Conservation (phyloP, 23 tunicate species). For the Styela plicata region DNA sequence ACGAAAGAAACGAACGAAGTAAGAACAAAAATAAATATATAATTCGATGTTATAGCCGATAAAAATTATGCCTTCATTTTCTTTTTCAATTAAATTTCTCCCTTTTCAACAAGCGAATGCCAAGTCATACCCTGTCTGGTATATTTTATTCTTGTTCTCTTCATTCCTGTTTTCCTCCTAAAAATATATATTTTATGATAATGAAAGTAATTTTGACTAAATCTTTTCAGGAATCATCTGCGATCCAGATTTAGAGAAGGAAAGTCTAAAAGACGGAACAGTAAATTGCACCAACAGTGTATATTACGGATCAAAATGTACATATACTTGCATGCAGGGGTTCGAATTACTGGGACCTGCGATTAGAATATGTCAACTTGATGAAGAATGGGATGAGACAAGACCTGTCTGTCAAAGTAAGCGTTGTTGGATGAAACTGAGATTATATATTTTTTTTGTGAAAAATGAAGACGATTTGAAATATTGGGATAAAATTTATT, state of each 20-base stretch:
- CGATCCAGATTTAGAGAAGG: slow-evolving; percentile 8
- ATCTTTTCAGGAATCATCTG: slow-evolving; percentile 37
- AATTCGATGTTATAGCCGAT: no score
- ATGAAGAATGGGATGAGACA: slow-evolving; percentile 34
- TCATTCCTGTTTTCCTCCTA: no score
- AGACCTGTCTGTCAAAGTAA: slow-evolving; percentile 55
- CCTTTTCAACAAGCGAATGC: no score
- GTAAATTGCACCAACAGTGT: slow-evolving; percentile 46
- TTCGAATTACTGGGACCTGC: slow-evolving; percentile 42
- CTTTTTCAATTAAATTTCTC: no score
- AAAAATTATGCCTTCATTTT: no score
- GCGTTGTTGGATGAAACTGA: slow-evolving; percentile 1
- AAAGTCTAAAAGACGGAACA: slow-evolving; percentile 25
- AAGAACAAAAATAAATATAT: no score
- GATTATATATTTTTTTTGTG: background rate
- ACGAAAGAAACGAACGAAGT: no score
- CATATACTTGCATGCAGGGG: slow-evolving; percentile 42
- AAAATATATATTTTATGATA: slow-evolving; percentile 23
- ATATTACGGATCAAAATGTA: slow-evolving; percentile 45
- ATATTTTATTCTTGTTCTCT: no score
- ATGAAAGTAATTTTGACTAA: no score
- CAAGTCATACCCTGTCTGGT: no score
- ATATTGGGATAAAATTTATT: background rate
- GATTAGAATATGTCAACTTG: slow-evolving; percentile 15
- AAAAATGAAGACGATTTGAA: background rate